Evolutionary conservation across 1,140 invertebrate genomes (phyloP), one percentile per base, ranked within the genome.

Genomic region (Palaemon carinicauda): DNA sequence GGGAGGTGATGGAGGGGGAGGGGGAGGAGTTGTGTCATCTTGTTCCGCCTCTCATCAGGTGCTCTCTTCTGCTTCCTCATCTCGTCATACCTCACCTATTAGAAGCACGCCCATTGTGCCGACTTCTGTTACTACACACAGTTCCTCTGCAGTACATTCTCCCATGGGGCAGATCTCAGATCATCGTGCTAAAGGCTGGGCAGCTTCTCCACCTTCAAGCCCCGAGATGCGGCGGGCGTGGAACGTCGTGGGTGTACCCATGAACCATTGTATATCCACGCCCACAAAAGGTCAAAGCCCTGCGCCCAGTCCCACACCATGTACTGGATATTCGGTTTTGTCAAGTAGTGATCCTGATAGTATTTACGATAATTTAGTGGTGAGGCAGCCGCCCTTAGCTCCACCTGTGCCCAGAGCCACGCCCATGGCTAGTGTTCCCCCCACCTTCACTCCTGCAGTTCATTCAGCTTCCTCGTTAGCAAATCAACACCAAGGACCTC

Each of bases 311-410:
- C 60, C 31, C 19, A 41, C 19, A 0, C 21, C 21, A 10, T 12
- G 53, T 27, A 21, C 53, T 41, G 14, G 50, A 14, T 74, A 54
- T 17, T 9, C 52, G 12, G 9, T 9, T 12, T 19, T 31, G 27
- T 52, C 41, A 14, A 50, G 21, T 24, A n/a, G 24, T 53, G 79
- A 81, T 29, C 31, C 71, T 27, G 73, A 87, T 24, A 50, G 27
- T 60, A 87, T 87, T 7, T 87, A 87, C 31, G 85, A 87, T 52
- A 87, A 87, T 41, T n/a, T 87, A 19, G 24, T 77, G 24, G 27
- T 87, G 69, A 79, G 54, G 9, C 53, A 33, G 31, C 33, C 73
- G 50, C 56, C 80, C 27, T 31, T 51, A 41, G 21, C 31, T 17
- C 24, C 65, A 1, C 3, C 65, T n/a, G 52, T 33, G 10, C 7